phyloP scores from a whole-genome alignment of 37 sponge, comb jelly and placozoan species.

The Beroe forskalii region DNA sequence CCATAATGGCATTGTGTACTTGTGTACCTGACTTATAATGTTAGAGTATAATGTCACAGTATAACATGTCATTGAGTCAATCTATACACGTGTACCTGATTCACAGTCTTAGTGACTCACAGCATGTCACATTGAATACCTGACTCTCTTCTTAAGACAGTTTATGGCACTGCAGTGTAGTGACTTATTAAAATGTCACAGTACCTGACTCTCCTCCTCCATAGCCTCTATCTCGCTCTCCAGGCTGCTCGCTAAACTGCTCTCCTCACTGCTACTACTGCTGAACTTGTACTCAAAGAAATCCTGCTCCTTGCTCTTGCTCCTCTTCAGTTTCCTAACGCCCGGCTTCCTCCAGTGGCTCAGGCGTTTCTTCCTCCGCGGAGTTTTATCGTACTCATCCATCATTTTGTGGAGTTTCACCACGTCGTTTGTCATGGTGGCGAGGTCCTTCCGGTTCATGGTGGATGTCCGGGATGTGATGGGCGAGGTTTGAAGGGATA shows the following conservation, averaged over 20 bases:
- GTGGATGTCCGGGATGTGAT: too few relatives aligned
- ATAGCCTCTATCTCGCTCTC: background rate
- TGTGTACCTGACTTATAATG: too few relatives aligned
- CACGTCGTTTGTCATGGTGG: conserved; percentile 18
- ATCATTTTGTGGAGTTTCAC: conserved; percentile 32
- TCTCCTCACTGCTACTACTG: background rate
- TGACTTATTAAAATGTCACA: too few relatives aligned
- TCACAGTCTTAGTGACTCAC: too few relatives aligned
- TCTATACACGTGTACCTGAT: too few relatives aligned
- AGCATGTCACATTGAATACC: too few relatives aligned
- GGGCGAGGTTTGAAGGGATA: too few relatives aligned
- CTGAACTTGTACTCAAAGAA: background rate
- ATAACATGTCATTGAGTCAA: too few relatives aligned
- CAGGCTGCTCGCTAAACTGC: background rate
- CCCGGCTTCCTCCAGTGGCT: conserved; percentile 36
- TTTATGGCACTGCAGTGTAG: too few relatives aligned
- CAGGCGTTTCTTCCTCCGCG: background rate
- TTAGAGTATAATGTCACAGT: too few relatives aligned
- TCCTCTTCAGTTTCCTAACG: background rate
- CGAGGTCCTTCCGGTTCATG: conserved; percentile 28
- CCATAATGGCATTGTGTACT: too few relatives aligned
- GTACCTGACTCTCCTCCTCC: background rate
- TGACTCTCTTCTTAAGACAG: too few relatives aligned
- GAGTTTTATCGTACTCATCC: conserved; percentile 15
- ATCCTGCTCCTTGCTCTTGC: background rate